These are phyloP conservation scores for Microcebus ravelobensis DNA, from an alignment of 2,113 vertebrate species.

Conservation along the genomic window DNA sequence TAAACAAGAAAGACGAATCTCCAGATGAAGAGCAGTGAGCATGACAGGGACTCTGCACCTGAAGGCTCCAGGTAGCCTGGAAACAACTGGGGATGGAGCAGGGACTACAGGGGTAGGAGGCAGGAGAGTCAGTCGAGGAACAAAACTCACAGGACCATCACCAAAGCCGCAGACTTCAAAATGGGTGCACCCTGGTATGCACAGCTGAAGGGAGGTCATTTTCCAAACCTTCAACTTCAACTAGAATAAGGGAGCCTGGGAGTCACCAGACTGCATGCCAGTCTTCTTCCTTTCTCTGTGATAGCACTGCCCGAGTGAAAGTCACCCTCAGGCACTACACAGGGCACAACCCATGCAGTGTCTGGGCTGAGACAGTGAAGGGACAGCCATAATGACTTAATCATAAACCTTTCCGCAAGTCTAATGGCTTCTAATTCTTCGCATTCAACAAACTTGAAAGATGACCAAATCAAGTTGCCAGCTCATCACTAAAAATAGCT, in stretches of 20 bases:
- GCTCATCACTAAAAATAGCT: conserved; percentile 1
- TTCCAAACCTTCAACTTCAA: background rate
- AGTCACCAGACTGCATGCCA: background rate
- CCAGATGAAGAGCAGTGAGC: background rate
- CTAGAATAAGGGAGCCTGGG: background rate
- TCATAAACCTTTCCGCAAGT: background rate
- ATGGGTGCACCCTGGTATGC: background rate
- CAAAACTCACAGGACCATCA: background rate
- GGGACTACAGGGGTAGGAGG: too few species aligned
- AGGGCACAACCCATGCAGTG: background rate
- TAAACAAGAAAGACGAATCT: background rate
- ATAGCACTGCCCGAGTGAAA: background rate
- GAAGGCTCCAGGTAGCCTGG: background rate
- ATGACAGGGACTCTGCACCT: background rate
- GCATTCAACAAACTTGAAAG: background rate
- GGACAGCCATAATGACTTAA: background rate
- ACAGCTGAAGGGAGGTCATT: background rate
- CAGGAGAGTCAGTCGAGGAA: background rate
- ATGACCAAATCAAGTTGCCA: background rate
- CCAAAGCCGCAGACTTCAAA: background rate
- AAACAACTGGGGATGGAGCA: background rate
- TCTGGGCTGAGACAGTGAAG: background rate
- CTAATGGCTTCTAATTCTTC: background rate
- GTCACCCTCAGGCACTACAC: too few species aligned
- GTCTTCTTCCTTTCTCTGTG: background rate